phyloP scores from a whole-genome alignment of 2,797 vertebrate genomes.

The Oceanodroma leucorhoa region DNA sequence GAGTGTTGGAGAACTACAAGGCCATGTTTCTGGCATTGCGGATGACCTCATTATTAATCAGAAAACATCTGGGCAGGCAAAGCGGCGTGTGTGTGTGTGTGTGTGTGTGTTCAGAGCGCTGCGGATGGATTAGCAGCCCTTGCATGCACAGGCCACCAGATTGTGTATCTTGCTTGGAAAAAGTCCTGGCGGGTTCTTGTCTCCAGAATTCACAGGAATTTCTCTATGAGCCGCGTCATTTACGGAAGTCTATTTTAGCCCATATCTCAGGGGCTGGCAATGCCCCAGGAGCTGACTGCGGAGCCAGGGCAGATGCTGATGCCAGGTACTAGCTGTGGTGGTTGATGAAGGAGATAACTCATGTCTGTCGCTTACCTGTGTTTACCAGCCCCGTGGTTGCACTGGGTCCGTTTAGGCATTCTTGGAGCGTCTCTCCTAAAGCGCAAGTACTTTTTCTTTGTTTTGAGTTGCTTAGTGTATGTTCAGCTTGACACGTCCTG shows the following conservation, averaged over 20 bases:
- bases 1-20: not conserved
- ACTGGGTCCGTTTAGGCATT: not conserved
- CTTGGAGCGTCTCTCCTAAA: not conserved
- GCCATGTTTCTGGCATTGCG: not conserved
- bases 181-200: not conserved
- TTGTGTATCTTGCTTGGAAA: not conserved
- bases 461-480: not conserved
- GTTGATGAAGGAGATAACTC: not conserved
- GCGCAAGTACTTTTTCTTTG: not conserved
- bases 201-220: not conserved
- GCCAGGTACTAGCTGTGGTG: not conserved
- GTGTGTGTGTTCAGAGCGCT: not conserved
- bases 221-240: not conserved
- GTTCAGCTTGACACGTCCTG: constrained; percentile 34
- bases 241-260: not conserved
- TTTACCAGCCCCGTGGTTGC: not conserved
- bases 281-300: not conserved
- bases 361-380: not conserved
- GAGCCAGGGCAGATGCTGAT: not conserved
- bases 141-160: not conserved
- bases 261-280: accelerated
- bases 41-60: constrained; percentile 53
- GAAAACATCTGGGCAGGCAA: constrained; percentile 59
- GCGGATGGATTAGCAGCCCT: not conserved
- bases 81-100: not conserved